These are phyloP conservation scores for Cylindroiulus punctatus DNA, from an alignment of 2,888 invertebrate genomes.

Conservation along the genomic window DNA sequence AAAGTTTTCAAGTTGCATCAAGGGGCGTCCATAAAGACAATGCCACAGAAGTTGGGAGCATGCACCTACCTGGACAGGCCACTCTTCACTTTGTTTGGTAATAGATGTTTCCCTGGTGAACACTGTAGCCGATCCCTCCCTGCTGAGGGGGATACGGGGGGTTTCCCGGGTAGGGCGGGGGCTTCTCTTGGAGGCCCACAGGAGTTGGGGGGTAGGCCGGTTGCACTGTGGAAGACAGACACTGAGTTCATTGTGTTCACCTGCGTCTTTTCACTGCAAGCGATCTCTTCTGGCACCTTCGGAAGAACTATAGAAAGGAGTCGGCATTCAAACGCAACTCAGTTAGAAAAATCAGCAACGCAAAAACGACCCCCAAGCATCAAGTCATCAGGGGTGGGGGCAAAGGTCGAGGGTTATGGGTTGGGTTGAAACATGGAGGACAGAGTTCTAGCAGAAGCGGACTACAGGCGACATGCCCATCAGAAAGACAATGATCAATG, in stretches of 20 bases:
- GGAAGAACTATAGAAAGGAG: constrained; percentile 53
- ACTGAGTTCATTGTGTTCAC: constrained; percentile 55
- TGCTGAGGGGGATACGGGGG: constrained; percentile 81
- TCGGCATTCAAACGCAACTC: constrained; percentile 52
- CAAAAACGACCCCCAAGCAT: constrained; percentile 43
- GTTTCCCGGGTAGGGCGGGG: constrained; percentile 77
- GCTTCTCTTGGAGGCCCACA: constrained; percentile 56
- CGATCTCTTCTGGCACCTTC: constrained; percentile 55
- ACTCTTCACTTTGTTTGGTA: constrained; percentile 77
- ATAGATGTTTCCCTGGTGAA: constrained; percentile 80
- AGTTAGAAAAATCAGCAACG: constrained; percentile 49
- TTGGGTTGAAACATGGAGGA: background rate
- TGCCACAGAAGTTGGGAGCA: too few species aligned
- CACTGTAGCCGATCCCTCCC: constrained; percentile 77
- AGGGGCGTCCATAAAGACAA: too few species aligned
- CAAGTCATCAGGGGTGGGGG: background rate
- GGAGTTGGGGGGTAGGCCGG: constrained; percentile 49
- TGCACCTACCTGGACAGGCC: constrained; percentile 70
- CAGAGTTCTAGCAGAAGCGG: background rate
- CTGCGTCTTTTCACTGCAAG: constrained; percentile 50
- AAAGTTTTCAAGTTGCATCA: too few species aligned
- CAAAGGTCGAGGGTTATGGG: background rate
- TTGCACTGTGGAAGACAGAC: constrained; percentile 57
- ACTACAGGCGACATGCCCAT: background rate
- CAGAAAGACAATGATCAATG: background rate